These are phyloP conservation scores for Hedya salicella DNA, from an alignment of 2,888 invertebrate genomes.

Conservation along the genomic window DNA sequence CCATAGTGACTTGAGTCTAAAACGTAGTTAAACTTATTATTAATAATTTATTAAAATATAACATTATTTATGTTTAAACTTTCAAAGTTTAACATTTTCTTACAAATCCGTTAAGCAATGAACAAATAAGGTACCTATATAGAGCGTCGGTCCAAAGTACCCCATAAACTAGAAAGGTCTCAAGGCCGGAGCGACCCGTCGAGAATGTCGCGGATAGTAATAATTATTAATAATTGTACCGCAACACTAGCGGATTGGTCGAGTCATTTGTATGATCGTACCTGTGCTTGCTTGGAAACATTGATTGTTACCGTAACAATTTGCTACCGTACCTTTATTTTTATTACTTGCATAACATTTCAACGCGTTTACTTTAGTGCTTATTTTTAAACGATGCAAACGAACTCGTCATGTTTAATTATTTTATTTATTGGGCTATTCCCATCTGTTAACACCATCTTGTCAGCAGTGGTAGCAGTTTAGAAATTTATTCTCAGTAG, in stretches of 20 bases:
- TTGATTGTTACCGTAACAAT: neutral
- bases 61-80: too few species aligned
- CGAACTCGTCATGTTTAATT: neutral
- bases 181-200: conserved; percentile 16
- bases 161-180: conserved; percentile 11
- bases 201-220: conserved; percentile 20
- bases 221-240: conserved; percentile 19
- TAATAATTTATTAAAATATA: too few species aligned
- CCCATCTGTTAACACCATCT: too few species aligned
- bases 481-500: too few species aligned
- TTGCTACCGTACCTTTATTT: too few species aligned
- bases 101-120: too few species aligned
- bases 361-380: neutral
- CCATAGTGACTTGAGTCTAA: too few species aligned
- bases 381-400: neutral
- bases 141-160: neutral
- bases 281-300: conserved; percentile 1
- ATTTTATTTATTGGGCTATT: too few species aligned
- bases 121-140: too few species aligned
- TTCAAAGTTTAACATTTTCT: too few species aligned
- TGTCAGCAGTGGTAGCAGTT: too few species aligned
- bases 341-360: neutral
- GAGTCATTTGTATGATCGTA: neutral
- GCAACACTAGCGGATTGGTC: neutral
- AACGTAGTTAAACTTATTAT: too few species aligned